phyloP scores from a whole-genome alignment of 2,888 invertebrate species.

The Sympetrum striolatum region DNA sequence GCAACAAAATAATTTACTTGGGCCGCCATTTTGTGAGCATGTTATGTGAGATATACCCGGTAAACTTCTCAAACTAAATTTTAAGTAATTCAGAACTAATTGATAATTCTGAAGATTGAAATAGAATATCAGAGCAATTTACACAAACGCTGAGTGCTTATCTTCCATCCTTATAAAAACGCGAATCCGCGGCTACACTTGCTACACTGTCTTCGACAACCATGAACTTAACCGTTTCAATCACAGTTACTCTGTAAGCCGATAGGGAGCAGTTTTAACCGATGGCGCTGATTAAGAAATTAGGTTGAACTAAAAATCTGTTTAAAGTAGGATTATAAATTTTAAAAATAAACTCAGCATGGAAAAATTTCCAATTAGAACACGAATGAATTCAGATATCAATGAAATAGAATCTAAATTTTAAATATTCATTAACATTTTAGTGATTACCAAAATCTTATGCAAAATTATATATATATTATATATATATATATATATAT shows the following conservation, averaged over 20 bases:
- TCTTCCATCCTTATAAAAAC: neutral
- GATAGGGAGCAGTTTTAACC: neutral
- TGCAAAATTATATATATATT: too few species aligned
- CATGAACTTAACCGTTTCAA: neutral
- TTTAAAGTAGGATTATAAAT: too few species aligned
- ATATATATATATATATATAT: too few species aligned
- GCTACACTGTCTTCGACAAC: neutral
- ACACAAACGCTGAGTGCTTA: neutral
- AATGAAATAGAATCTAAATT: neutral
- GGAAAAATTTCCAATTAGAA: too few species aligned
- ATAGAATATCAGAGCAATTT: neutral
- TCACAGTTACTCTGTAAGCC: neutral
- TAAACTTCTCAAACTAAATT: neutral
- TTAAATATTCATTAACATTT: too few species aligned
- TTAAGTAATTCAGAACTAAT: neutral
- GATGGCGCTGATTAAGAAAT: neutral
- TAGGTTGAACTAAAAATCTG: neutral
- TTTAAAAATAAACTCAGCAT: too few species aligned
- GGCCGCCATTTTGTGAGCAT: slow-evolving; percentile 13
- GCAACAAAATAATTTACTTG: neutral
- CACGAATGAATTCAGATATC: neutral
- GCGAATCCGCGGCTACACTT: neutral
- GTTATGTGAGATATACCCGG: neutral
- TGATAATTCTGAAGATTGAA: neutral
- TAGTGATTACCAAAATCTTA: too few species aligned